Percentiles rank a stretch among this genome's conserved stretches.
Evolutionary conservation across 2,797 vertebrate genomes (phyloP).

Genomic region (Diglossa cyanea): DNA sequence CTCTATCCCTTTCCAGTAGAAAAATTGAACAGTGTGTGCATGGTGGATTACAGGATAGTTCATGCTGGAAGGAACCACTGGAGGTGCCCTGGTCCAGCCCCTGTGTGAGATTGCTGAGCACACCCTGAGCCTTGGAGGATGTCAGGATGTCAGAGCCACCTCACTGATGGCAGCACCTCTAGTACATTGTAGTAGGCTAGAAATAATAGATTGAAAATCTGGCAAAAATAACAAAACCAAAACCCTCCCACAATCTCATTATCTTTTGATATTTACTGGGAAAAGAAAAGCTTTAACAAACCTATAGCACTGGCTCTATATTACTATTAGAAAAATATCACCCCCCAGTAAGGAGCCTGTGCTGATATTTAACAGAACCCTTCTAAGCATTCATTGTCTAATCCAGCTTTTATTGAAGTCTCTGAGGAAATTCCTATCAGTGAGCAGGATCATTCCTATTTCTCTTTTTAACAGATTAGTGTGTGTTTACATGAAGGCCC

Average conservation of each 20-base stretch:
- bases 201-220: neutral
- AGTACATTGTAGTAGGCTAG: neutral
- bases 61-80: neutral
- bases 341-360: neutral
- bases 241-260: neutral
- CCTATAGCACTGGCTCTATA: neutral
- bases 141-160: neutral
- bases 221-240: neutral
- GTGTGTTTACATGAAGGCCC: conserved; percentile 5
- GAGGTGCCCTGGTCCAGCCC: neutral
- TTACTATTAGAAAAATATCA: neutral
- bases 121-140: neutral
- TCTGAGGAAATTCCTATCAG: neutral
- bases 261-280: neutral
- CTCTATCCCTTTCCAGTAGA: neutral
- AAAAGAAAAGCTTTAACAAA: neutral
- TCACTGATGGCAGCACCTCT: accelerated
- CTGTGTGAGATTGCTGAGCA: accelerated
- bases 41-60: neutral
- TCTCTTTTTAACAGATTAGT: conserved; percentile 11
- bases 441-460: neutral
- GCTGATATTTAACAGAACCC: neutral
- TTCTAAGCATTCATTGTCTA: neutral
- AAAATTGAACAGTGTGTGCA: neutral
- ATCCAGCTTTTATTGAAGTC: neutral